These are phyloP conservation scores for Ellobius talpinus DNA, from an alignment of 2,113 vertebrate genomes.

Conservation along the genomic window DNA sequence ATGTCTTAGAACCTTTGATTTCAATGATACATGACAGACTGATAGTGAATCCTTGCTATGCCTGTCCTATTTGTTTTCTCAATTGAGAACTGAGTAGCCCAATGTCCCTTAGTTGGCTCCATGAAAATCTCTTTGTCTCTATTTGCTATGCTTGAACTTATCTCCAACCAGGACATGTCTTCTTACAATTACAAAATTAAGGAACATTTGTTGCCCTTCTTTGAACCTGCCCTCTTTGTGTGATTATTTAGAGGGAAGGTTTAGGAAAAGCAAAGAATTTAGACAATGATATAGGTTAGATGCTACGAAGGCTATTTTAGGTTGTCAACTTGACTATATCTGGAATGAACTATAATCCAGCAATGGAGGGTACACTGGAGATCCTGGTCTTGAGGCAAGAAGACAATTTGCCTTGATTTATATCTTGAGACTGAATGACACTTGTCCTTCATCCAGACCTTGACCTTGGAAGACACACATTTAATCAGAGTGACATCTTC, in stretches of 20 bases:
- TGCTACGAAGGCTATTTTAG: not conserved
- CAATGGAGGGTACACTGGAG: too few species aligned
- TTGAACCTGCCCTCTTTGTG: not conserved
- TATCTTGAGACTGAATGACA: too few species aligned
- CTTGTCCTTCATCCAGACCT: too few species aligned
- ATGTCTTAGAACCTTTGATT: conserved; percentile 66
- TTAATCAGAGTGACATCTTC: too few species aligned
- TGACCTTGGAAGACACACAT: too few species aligned
- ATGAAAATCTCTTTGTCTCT: not conserved
- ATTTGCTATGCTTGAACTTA: not conserved
- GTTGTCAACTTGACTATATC: too few species aligned
- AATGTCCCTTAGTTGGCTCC: not conserved
- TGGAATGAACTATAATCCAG: too few species aligned
- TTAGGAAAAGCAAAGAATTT: not conserved
- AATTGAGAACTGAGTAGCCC: not conserved
- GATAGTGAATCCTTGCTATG: not conserved
- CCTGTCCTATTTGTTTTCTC: conserved; percentile 17
- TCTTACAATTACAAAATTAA: not conserved
- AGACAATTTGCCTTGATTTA: too few species aligned
- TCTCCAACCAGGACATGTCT: not conserved
- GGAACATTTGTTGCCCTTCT: not conserved
- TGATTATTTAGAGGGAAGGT: conserved; percentile 4
- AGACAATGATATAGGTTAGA: not conserved
- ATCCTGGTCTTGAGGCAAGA: too few species aligned
- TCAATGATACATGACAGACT: conserved; percentile 43